Percentiles rank a stretch among this genome's conserved stretches.
Conservation (phyloP, 2,797 vertebrate genomes). For the Coreius guichenoti region DNA sequence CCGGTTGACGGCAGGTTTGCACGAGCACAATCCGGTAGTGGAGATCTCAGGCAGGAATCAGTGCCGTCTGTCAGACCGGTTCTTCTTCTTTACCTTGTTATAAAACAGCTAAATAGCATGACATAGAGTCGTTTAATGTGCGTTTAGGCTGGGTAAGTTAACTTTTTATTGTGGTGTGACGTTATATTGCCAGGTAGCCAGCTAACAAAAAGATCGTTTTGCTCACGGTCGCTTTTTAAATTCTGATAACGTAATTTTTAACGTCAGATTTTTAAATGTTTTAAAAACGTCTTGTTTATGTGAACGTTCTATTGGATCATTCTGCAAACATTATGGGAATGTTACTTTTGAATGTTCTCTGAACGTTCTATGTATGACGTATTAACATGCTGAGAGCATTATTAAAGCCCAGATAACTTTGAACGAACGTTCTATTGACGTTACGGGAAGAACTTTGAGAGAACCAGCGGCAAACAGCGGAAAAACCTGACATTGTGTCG, state of each 20-base stretch:
- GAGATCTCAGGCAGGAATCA: background rate
- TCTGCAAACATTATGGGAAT: background rate
- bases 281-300: background rate
- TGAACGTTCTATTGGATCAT: background rate
- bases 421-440: background rate
- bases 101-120: background rate
- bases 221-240: background rate
- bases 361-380: background rate
- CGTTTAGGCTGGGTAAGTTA: background rate
- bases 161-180: background rate
- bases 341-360: background rate
- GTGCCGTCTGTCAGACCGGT: background rate
- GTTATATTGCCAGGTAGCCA: background rate
- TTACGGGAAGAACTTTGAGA: background rate
- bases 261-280: background rate
- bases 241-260: background rate
- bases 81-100: too few relatives aligned
- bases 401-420: background rate
- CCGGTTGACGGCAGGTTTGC: background rate
- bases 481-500: background rate
- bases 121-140: background rate
- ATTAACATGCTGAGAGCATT: background rate
- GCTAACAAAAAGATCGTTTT: background rate
- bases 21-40: conserved; percentile 14
- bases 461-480: background rate